Evolutionary conservation across 2,888 invertebrate species (phyloP).

Genomic region (Eupithecia subfuscata): DNA sequence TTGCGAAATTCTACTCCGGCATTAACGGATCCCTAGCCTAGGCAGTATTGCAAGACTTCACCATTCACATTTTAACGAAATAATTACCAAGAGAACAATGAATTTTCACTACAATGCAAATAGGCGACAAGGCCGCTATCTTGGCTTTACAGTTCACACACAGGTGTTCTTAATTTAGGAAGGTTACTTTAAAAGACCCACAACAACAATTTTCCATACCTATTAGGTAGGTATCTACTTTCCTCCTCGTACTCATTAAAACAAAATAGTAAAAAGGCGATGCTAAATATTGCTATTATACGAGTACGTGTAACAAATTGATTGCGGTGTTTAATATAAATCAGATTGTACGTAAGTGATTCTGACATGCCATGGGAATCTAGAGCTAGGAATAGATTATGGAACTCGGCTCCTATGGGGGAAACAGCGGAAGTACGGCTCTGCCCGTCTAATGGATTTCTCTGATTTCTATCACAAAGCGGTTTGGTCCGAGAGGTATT

Average conservation of each 20-base stretch:
- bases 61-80: constrained; percentile 41
- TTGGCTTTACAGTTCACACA: constrained; percentile 6
- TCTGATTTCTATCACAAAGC: no score
- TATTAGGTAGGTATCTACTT: not conserved
- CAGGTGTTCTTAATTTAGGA: constrained; percentile 10
- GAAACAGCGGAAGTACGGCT: constrained; percentile 54
- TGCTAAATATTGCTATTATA: not conserved
- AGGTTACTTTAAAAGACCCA: not conserved
- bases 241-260: not conserved
- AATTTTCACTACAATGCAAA: constrained; percentile 39
- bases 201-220: not conserved
- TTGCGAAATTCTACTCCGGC: constrained; percentile 34
- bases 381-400: constrained; percentile 50
- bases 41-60: constrained; percentile 26
- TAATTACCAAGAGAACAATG: constrained; percentile 50
- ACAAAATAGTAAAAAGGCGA: not conserved
- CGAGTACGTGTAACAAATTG: not conserved
- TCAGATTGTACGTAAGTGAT: constrained; percentile 24
- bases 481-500: no score
- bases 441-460: no score
- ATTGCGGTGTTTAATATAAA: constrained; percentile 22
- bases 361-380: constrained; percentile 44
- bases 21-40: constrained; percentile 19
- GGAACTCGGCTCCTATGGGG: constrained; percentile 45
- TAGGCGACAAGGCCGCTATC: constrained; percentile 21